A percentile compares a stretch with the other conserved stretches of the same genome.
These are phyloP conservation scores for Trematocara zebra DNA, from an alignment of 2,113 vertebrate species.

Conservation along the genomic window DNA sequence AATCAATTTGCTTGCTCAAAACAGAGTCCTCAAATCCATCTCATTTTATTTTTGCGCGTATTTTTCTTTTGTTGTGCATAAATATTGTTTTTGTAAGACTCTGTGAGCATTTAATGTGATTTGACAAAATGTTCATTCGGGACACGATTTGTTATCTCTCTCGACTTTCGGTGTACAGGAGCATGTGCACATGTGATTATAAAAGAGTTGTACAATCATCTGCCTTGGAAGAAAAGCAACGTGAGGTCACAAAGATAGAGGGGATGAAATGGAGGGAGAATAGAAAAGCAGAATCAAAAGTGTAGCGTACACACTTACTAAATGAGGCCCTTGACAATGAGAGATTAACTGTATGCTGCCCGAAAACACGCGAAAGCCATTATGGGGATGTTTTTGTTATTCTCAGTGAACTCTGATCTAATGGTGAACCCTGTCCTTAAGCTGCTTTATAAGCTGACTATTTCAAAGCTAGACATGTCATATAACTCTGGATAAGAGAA, in stretches of 20 bases:
- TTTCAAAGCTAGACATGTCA: background rate
- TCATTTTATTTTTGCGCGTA: background rate
- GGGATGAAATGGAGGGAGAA: background rate
- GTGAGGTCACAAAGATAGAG: conserved; percentile 4
- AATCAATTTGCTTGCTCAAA: background rate
- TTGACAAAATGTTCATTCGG: conserved; percentile 14
- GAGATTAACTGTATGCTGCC: background rate
- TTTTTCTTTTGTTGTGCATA: background rate
- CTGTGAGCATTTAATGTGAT: conserved; percentile 13
- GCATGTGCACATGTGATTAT: conserved; percentile 25
- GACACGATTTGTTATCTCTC: background rate
- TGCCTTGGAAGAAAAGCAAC: background rate
- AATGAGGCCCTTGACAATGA: background rate
- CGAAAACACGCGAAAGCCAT: background rate
- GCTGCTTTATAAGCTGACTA: background rate
- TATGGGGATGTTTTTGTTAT: background rate
- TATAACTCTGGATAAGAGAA: background rate
- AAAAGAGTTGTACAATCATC: conserved; percentile 19
- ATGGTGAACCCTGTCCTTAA: background rate
- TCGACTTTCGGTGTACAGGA: conserved; percentile 6
- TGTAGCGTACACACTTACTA: background rate
- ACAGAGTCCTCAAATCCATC: background rate
- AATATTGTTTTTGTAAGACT: background rate
- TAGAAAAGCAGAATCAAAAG: background rate
- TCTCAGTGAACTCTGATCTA: background rate